A percentile compares a stretch with the other conserved stretches of the same genome.
These are phyloP conservation scores for Theretra japonica DNA, from an alignment of 2,888 invertebrate genomes.

Conservation along the genomic window DNA sequence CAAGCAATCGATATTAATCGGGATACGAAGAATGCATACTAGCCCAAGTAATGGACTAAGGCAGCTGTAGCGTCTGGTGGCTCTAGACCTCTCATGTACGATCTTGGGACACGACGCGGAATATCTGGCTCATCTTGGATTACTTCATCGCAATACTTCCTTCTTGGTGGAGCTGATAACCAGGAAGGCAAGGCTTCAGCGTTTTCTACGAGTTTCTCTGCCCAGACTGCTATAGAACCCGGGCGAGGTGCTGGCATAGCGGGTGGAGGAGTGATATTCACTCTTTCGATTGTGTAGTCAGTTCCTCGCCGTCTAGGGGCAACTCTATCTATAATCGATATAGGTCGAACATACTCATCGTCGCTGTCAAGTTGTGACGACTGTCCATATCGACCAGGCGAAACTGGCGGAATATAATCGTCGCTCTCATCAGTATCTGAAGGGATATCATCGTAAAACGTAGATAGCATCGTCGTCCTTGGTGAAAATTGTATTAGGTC, in stretches of 20 bases:
- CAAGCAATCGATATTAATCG: slow-evolving; percentile 88
- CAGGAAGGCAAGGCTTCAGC: slow-evolving; percentile 82
- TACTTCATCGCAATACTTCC: slow-evolving; percentile 67
- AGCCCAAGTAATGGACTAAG: slow-evolving; percentile 89
- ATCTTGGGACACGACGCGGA: slow-evolving; percentile 72
- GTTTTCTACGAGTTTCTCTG: slow-evolving; percentile 82
- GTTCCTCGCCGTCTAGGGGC: slow-evolving; percentile 66
- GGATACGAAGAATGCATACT: slow-evolving; percentile 90
- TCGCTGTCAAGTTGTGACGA: slow-evolving; percentile 61
- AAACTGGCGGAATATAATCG: slow-evolving; percentile 61
- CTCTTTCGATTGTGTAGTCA: slow-evolving; percentile 67
- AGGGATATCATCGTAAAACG: slow-evolving; percentile 52
- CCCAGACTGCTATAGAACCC: slow-evolving; percentile 74
- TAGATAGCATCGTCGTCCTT: slow-evolving; percentile 51
- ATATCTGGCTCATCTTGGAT: slow-evolving; percentile 72
- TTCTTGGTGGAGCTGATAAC: slow-evolving; percentile 78
- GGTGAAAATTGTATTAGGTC: slow-evolving; percentile 76
- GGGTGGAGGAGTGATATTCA: slow-evolving; percentile 81
- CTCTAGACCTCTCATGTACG: slow-evolving; percentile 87
- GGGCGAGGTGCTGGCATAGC: slow-evolving; percentile 73
- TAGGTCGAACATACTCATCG: slow-evolving; percentile 69
- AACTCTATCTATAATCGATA: slow-evolving; percentile 71
- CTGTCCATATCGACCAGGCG: slow-evolving; percentile 40
- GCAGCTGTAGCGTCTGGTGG: slow-evolving; percentile 90
- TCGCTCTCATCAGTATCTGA: slow-evolving; percentile 66